Base-by-base conservation (phyloP, 2,113 vertebrate genomes). In the Plecturocebus donacophilus region DNA sequence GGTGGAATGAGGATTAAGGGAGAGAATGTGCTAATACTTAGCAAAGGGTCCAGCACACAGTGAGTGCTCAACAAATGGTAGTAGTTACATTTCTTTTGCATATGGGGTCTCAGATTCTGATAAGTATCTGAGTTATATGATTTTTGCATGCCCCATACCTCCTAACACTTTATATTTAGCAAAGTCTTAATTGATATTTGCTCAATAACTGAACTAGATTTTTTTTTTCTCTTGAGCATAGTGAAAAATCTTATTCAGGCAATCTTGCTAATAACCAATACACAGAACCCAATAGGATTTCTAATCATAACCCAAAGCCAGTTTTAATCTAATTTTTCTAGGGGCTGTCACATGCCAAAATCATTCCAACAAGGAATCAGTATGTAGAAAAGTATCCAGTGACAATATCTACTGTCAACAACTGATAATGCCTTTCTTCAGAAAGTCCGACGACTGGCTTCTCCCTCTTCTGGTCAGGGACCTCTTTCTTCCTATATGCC, bases 191-290 rank as follows among this genome's bases (percentile, higher is more conserved):
- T 4, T 61, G 35, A 70, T 82, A 88, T 87, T 77, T 58, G 35
- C 35, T 96, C 84, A 80, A 64, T 76, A 80, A 89, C 13, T 54
- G 45, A 71, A 90, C 27, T 52, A 17, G 21, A 91, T 52, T 21
- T 88, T 82, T 61, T n/a, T 88, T 88, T 96, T 93, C 30, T 93
- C 90, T 81, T 61, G 54, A 40, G 35, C 30, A 71, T 54, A 32
- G n/a, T n/a, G 40, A 87, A 87, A 90, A 82, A 90, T 77, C 70
- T 93, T 91, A 96, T 35, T 88, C 52, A 85, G 32, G 23, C 5
- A 91, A 85, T 13, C 84, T 7, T 93, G 81, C 14, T 85, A 56
- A 96, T 9, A 47, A 96, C 13, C 21, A 88, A 70, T 56, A 84
- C 14, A 88, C 71, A 93, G 92, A 88, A 35, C 85, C 30, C 38